Evolutionary conservation across 2,113 vertebrate genomes (phyloP), one percentile per base, ranked within the genome.

Genomic region (Penelope pileata): DNA sequence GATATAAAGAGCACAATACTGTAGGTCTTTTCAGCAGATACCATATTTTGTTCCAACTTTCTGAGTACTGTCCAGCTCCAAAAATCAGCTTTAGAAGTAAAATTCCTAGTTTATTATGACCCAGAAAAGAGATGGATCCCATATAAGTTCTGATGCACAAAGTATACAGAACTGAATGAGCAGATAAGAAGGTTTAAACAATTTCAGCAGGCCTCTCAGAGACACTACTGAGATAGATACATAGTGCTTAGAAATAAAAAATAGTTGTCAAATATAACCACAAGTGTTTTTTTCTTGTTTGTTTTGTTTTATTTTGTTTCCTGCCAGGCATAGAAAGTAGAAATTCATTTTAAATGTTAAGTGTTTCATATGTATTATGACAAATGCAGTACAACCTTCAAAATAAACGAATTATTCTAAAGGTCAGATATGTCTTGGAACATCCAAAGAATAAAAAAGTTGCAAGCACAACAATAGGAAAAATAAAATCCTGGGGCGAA

Each of bases 371-470:
- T 7, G 27, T 76, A 60, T 70, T 43, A 60, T 64, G 51, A 54
- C 30, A 91, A 82, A 92, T 51, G 74, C 18, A 84, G n/a, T 58
- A 30, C 26, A 87, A 56, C 54, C 34, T 68, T 78, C 69, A 63
- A 87, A 85, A 53, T 84, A 85, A 92, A 73, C 60, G 40, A 85
- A 45, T 85, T 82, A 45, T 73, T 82, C 45, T 77, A 94, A 96
- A 96, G 87, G 90, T 94, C 60, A 77, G 48, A 36, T 50, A 23
- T 47, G 45, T 53, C 70, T 75, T 22, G 17, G 29, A 90, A 42
- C 62, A 82, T 30, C 13, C 27, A 69, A 94, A 81, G 26, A 77
- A 42, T 17, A 29, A 73, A 73, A 76, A 85, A 32, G 2, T 38
- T 77, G 11, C 16, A 73, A 74, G 11, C 5, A 64, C 14, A 32